phyloP scores from a whole-genome alignment of 1,140 invertebrate species.

The Chlorops oryzae region DNA sequence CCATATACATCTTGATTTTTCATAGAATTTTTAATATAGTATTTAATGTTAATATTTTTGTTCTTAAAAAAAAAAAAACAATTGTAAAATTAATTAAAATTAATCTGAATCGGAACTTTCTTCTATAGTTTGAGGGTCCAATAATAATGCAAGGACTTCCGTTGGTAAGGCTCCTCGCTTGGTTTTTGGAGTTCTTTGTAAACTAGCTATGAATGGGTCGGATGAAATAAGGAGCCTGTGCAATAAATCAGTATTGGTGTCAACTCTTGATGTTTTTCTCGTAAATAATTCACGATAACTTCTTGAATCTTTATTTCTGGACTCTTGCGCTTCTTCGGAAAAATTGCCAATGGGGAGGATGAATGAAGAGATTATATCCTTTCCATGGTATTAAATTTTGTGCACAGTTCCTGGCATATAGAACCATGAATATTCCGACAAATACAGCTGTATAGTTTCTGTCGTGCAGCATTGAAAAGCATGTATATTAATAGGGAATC shows the following conservation, averaged over 20 bases:
- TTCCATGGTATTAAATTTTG: constrained; percentile 21
- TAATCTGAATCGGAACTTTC: too few species aligned
- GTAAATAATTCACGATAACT: constrained; percentile 22
- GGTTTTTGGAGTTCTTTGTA: background rate
- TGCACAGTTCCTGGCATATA: constrained; percentile 24
- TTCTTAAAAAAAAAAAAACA: too few species aligned
- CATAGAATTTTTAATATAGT: too few species aligned
- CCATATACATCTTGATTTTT: too few species aligned
- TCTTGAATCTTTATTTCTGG: constrained; percentile 33
- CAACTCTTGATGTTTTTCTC: constrained; percentile 24
- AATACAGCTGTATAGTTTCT: too few species aligned
- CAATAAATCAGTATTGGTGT: constrained; percentile 31
- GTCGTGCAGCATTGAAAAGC: too few species aligned
- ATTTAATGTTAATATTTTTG: too few species aligned
- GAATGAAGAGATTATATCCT: constrained; percentile 26
- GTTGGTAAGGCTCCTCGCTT: too few species aligned
- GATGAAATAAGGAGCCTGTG: constrained; percentile 24
- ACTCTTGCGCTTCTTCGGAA: constrained; percentile 39
- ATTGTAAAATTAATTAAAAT: too few species aligned
- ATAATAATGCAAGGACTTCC: too few species aligned
- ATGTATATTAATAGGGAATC: too few species aligned
- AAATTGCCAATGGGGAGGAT: constrained; percentile 36
- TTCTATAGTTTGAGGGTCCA: too few species aligned
- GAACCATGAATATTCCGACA: constrained; percentile 26
- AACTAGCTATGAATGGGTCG: constrained; percentile 17